These are phyloP conservation scores for Hoplostethus atlanticus DNA, from an alignment of 2,797 vertebrate species.

Conservation along the genomic window DNA sequence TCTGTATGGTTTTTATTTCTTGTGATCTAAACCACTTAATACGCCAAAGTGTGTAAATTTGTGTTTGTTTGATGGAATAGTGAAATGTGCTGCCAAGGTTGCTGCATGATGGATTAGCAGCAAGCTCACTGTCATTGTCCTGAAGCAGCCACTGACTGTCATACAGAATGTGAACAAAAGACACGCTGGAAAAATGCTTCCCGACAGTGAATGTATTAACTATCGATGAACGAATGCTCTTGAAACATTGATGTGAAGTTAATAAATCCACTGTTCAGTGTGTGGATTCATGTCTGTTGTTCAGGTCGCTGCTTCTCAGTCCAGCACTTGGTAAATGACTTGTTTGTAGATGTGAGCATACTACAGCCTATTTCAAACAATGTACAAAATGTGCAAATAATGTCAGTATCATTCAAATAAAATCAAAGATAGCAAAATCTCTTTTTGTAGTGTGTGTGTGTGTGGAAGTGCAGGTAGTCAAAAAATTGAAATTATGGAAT, in stretches of 20 bases:
- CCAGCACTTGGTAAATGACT: no score
- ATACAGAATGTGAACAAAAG: neutral
- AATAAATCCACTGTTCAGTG: neutral
- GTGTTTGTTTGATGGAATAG: neutral
- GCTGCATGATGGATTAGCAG: slow-evolving; percentile 4
- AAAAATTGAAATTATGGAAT: no score
- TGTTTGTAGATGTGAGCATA: no score
- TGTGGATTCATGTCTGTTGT: neutral
- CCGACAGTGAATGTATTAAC: neutral
- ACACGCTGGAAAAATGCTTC: neutral
- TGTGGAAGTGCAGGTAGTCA: no score
- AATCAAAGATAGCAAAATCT: no score
- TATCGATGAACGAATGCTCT: neutral
- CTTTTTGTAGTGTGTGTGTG: no score
- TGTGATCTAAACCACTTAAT: neutral
- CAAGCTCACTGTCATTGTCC: neutral
- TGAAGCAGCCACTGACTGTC: neutral
- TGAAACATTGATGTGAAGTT: neutral
- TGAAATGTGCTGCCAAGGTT: slow-evolving; percentile 9
- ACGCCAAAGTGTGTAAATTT: neutral
- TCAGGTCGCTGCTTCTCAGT: neutral
- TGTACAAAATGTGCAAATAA: neutral
- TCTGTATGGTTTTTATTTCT: neutral
- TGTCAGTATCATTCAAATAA: neutral
- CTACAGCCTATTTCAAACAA: neutral